These are phyloP conservation scores for Ahaetulla prasina DNA, from an alignment of 2,113 vertebrate genomes.

Conservation along the genomic window DNA sequence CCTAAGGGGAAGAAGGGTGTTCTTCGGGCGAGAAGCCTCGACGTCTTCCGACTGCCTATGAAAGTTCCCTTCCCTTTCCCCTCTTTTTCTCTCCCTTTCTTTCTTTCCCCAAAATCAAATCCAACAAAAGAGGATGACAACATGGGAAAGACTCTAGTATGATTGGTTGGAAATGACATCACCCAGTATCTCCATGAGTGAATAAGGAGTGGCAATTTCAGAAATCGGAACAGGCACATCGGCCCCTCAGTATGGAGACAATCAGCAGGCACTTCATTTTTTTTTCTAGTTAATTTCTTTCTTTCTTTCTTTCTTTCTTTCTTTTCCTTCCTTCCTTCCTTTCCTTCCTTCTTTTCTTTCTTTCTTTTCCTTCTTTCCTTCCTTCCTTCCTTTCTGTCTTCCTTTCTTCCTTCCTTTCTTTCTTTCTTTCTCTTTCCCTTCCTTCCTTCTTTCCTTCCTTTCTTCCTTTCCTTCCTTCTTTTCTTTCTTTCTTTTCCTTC, in stretches of 20 bases:
- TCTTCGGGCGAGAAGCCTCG: background rate
- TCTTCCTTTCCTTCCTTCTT: no score
- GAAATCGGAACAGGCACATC: no score
- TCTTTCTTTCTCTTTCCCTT: no score
- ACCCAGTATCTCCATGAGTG: background rate
- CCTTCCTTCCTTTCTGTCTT: no score
- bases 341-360: no score
- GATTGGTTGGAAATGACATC: background rate
- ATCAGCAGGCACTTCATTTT: background rate
- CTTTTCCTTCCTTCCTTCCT: no score
- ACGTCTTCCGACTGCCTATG: background rate
- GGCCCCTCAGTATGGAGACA: background rate
- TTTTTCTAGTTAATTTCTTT: background rate
- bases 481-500: no score
- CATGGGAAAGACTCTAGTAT: background rate
- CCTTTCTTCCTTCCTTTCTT: no score
- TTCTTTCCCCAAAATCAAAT: background rate
- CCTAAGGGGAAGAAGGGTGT: background rate
- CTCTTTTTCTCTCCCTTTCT: background rate
- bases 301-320: no score
- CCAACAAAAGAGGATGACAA: background rate
- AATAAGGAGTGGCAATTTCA: background rate
- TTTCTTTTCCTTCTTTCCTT: no score
- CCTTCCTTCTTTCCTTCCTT: no score
- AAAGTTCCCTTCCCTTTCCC: background rate